Base-by-base conservation (phyloP, 2,113 vertebrate genomes). In the Petromus typicus region DNA sequence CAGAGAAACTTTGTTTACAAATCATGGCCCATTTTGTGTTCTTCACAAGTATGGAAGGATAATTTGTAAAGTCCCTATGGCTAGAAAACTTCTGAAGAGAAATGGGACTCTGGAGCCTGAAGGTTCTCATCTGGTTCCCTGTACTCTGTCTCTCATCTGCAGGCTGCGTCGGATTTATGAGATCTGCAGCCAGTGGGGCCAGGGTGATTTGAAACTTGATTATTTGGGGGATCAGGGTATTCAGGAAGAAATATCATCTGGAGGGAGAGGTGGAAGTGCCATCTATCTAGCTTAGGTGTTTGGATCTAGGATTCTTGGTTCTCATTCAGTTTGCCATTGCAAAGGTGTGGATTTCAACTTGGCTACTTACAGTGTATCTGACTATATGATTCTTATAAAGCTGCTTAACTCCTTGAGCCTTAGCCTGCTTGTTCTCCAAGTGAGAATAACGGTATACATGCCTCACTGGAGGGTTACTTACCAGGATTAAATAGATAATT, bases 171-270 rank as follows among this genome's bases (percentile, higher is more conserved):
- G 57, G 32, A 85, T 86, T 94, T 92, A 79, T 56, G 64, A 94
- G 7, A 51, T 86, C 57, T 61, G 57, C 7, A 92, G 67, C 14
- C 40, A 66, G 59, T 37, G 37, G 40, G 54, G 45, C 30, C 30
- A 66, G 20, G 7, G 30, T 82, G 48, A 51, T 61, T 96, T 95
- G 63, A 69, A 89, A 92, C 17, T 82, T 92, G 57, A 83, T 83
- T 92, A 79, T 94, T 76, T 88, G 57, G n/a, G 23, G 20, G 80
- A 3, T 94, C 45, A 90, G 89, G 14, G 34, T 45, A 88, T 84
- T 91, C 34, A 56, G 82, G 32, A 92, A 66, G 69, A 91, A 83
- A 54, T 71, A 76, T n/a, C 12, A 64, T 6, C 22, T 64, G 40
- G 64, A 73, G 40, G 78, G 64, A 51, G 56, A 85, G 12, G 37